Conservation (phyloP, 92 coral and sea anemone genomes). For the Palythoa grandiflora region DNA sequence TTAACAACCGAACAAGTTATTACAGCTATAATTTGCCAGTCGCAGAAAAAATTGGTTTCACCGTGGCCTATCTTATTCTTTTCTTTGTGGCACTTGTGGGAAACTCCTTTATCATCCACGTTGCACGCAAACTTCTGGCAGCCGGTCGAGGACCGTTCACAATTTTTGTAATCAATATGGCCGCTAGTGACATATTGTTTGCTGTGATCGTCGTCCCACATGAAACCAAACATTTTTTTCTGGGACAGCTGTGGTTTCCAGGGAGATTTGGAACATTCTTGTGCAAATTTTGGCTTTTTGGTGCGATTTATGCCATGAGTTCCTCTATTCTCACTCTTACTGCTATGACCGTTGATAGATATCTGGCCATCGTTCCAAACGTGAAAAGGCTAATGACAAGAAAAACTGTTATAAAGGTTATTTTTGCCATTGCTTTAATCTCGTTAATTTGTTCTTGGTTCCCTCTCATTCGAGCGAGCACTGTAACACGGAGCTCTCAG, state of each 20-base stretch:
- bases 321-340: conserved; percentile 1
- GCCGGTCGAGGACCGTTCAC: background rate
- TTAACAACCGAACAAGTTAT: background rate
- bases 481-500: too few species aligned
- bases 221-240: background rate
- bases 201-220: background rate
- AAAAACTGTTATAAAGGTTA: too few species aligned
- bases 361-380: conserved; percentile 3
- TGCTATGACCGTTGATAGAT: conserved; percentile 19
- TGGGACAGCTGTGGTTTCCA: conserved; percentile 4
- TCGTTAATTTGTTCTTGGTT: too few species aligned
- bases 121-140: background rate
- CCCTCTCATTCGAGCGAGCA: background rate
- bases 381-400: too few species aligned
- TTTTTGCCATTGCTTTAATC: too few species aligned
- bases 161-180: conserved; percentile 7
- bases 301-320: background rate
- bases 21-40: background rate
- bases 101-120: conserved; percentile 7
- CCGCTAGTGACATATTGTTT: conserved; percentile 1
- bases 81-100: background rate
- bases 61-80: background rate
- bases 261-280: background rate
- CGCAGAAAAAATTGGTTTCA: background rate
- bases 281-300: background rate